A percentile compares a stretch with the other conserved stretches of the same genome.
Conservation (phyloP, 2,113 vertebrate genomes). For the Clarias magur region DNA sequence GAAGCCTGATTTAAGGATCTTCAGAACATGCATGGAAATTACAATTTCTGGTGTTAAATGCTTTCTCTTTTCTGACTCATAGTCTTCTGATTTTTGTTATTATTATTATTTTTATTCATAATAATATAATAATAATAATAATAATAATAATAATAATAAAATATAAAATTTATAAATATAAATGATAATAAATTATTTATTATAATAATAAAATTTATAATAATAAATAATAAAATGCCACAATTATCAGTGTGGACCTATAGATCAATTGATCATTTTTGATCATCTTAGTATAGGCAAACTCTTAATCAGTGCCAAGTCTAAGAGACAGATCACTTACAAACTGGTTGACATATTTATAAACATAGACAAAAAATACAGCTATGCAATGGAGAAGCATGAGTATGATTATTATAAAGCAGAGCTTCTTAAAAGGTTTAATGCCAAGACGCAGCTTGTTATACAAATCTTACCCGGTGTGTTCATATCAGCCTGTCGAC, state of each 20-base stretch:
- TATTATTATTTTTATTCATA: not conserved
- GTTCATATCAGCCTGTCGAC: slow-evolving; percentile 10
- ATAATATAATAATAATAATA: no score
- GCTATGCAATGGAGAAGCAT: not conserved
- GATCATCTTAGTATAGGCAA: not conserved
- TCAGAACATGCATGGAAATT: not conserved
- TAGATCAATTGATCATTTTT: not conserved
- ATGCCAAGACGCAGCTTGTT: not conserved
- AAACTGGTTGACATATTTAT: slow-evolving; percentile 8
- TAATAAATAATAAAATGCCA: no score
- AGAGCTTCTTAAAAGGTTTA: not conserved
- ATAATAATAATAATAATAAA: no score
- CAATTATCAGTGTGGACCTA: not conserved
- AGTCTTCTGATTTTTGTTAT: not conserved
- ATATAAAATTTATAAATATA: no score
- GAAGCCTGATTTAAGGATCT: not conserved
- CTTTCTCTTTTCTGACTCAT: slow-evolving; percentile 3
- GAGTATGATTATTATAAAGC: not conserved
- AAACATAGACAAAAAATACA: not conserved
- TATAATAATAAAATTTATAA: no score
- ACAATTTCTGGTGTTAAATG: not conserved
- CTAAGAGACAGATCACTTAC: not conserved
- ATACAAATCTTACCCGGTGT: slow-evolving; percentile 31
- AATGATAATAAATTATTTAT: no score
- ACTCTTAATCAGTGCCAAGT: not conserved